Evolutionary conservation across 1,140 invertebrate genomes (phyloP).

Genomic region (Stegodyphus mimosarum): DNA sequence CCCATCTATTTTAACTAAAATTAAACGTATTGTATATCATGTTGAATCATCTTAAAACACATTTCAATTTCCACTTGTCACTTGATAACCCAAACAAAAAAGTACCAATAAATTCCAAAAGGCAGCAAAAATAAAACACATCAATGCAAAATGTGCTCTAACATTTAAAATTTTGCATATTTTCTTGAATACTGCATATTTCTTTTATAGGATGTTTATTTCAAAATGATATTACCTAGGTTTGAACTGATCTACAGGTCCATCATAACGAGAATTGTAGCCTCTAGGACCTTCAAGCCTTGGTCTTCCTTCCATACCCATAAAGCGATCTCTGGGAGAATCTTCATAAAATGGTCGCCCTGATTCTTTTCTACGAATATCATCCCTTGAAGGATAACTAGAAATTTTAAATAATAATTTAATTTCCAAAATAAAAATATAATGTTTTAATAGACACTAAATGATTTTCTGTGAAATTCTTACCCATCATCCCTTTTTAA

Average conservation of each 20-base stretch:
- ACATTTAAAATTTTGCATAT: too few relatives aligned
- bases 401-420: neutral
- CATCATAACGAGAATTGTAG: slow-evolving; percentile 23
- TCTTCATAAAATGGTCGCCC: slow-evolving; percentile 38
- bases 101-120: too few relatives aligned
- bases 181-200: too few relatives aligned
- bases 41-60: too few relatives aligned
- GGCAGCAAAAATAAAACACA: too few relatives aligned
- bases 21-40: too few relatives aligned
- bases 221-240: slow-evolving; percentile 4
- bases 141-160: too few relatives aligned
- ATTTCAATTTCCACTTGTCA: too few relatives aligned
- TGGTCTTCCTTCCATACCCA: slow-evolving; percentile 18
- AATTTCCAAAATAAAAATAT: neutral
- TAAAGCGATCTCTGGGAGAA: slow-evolving; percentile 28
- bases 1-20: too few relatives aligned
- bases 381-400: neutral
- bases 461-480: neutral
- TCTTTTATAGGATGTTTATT: too few relatives aligned
- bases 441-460: neutral
- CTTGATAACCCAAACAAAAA: too few relatives aligned
- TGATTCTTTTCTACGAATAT: neutral
- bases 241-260: slow-evolving; percentile 22
- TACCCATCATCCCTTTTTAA: slow-evolving; percentile 48
- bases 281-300: neutral